Conservation (phyloP, 2,797 vertebrate genomes). For the Odontamblyopus rebecca region DNA sequence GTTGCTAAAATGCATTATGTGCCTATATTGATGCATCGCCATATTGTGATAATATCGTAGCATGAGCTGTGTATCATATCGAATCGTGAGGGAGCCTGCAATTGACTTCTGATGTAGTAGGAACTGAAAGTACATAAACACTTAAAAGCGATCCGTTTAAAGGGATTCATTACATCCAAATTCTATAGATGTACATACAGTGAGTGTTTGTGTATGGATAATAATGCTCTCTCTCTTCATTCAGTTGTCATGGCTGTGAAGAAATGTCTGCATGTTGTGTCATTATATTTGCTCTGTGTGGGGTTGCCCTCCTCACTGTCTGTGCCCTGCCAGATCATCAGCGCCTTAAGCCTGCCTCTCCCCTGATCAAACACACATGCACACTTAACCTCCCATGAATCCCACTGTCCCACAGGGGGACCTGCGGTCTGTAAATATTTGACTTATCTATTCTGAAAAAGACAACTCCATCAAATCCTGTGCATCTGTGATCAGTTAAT, state of each 20-base stretch:
- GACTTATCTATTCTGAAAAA: constrained; percentile 26
- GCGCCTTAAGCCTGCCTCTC: constrained; percentile 39
- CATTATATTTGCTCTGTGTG: not conserved
- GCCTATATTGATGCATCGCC: too few species aligned
- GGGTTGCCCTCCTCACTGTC: constrained; percentile 15
- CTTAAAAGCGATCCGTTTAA: too few species aligned
- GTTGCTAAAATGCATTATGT: too few species aligned
- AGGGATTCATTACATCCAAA: too few species aligned
- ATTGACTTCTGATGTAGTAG: not conserved
- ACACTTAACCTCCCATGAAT: constrained; percentile 56
- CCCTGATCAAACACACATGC: constrained; percentile 53
- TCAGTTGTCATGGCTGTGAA: not conserved
- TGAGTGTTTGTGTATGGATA: too few species aligned
- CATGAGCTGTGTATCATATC: too few species aligned
- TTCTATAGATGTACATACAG: not conserved
- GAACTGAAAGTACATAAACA: not conserved
- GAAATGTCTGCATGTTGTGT: not conserved
- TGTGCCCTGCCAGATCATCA: constrained; percentile 26
- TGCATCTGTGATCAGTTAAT: constrained; percentile 9
- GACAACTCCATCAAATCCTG: constrained; percentile 12
- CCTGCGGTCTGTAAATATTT: constrained; percentile 48
- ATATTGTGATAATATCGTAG: too few species aligned
- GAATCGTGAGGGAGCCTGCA: not conserved
- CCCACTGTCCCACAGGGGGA: constrained; percentile 25
- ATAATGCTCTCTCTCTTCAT: not conserved